Evolutionary conservation across 1,140 invertebrate genomes (phyloP).

Genomic region (Leptestheria dahalacensis): DNA sequence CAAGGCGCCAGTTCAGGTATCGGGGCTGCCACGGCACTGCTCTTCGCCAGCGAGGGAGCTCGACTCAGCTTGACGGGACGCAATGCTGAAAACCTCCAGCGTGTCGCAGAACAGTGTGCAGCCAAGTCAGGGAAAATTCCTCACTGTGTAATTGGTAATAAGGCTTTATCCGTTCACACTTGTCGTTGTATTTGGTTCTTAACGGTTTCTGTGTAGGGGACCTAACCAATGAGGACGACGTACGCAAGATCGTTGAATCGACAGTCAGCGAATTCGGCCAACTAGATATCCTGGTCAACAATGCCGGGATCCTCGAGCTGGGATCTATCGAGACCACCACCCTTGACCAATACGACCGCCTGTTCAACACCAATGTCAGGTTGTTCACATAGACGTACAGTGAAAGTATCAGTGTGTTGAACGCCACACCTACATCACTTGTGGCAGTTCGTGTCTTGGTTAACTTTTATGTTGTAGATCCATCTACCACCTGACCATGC

Average conservation of each 20-base stretch:
- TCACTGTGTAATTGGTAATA: not conserved
- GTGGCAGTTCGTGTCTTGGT: not conserved
- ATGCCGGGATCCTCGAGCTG: conserved; percentile 34
- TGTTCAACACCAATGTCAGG: conserved; percentile 37
- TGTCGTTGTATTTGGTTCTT: not conserved
- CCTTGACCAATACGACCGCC: conserved; percentile 35
- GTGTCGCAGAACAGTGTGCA: conserved; percentile 45
- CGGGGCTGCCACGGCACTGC: conserved; percentile 58
- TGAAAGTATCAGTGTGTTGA: too few species aligned
- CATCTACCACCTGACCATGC: conserved; percentile 9
- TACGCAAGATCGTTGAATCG: not conserved
- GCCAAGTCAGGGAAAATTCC: conserved; percentile 24
- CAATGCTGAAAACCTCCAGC: conserved; percentile 47
- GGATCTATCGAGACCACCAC: conserved; percentile 38
- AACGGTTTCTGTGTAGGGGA: not conserved
- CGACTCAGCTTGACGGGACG: conserved; percentile 52
- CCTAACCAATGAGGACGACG: conserved; percentile 3
- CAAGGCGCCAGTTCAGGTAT: conserved; percentile 72
- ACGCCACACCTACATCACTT: too few species aligned
- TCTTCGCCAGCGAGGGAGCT: conserved; percentile 56
- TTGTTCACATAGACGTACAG: too few species aligned
- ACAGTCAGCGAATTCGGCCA: not conserved
- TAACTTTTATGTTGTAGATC: not conserved
- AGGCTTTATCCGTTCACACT: not conserved
- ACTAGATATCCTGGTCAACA: conserved; percentile 1